Evolutionary conservation across 2,113 vertebrate genomes (phyloP).

Genomic region (Craseonycteris thonglongyai): DNA sequence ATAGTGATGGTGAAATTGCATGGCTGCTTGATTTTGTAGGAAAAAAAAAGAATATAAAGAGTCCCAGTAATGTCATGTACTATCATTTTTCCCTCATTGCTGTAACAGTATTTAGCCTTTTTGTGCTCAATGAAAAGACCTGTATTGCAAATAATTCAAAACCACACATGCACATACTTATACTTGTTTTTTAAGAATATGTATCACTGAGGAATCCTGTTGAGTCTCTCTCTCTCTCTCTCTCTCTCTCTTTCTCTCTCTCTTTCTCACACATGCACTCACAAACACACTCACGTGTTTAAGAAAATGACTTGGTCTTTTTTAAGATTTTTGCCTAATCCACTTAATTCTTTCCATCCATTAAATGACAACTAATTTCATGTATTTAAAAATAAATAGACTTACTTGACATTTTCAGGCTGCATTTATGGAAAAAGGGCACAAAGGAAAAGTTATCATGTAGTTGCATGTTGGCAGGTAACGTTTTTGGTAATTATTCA

Average conservation of each 20-base stretch:
- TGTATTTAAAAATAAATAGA: not conserved
- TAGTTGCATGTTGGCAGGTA: not conserved
- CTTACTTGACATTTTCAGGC: not conserved
- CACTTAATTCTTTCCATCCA: not conserved
- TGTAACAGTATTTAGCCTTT: not conserved
- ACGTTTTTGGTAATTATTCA: not conserved
- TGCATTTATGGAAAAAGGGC: not conserved
- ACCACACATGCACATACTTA: not conserved
- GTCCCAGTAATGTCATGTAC: accelerated
- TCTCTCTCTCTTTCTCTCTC: not conserved
- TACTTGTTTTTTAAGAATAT: not conserved
- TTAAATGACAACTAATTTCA: not conserved
- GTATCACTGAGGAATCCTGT: not conserved
- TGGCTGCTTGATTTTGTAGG: not conserved
- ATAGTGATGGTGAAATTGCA: not conserved
- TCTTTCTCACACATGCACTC: not conserved
- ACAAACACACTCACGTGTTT: not conserved
- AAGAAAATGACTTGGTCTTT: not conserved
- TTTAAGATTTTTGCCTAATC: not conserved
- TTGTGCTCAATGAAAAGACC: not conserved
- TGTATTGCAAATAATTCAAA: not conserved
- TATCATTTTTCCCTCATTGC: not conserved
- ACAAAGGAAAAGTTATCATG: not conserved
- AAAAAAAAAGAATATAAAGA: accelerated
- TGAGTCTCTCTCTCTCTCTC: not conserved